Base-by-base conservation (phyloP, 53 echinoderm and acorn worm genomes). In the Echinarachnius parma region DNA sequence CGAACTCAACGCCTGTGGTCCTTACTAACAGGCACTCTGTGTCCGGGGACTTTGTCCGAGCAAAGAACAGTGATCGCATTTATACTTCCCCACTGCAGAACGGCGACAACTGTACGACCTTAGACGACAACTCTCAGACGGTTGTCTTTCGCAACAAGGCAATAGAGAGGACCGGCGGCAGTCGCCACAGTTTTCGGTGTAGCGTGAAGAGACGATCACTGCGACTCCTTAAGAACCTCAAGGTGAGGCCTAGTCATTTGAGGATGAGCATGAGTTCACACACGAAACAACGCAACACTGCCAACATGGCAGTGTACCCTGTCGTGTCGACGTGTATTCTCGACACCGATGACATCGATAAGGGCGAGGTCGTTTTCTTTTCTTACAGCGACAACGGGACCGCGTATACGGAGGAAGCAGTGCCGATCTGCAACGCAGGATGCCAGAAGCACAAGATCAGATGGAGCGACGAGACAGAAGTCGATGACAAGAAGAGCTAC, bases 311-410 rank as follows among this genome's bases (percentile, higher is more conserved):
- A 34, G 7, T 34, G 21, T 53, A 69, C 25, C 31, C 52, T 9
- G 33, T 53, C 18, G 46, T 26, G 46, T 46, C 28, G 24, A 46
- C 35, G 21, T 69, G 70, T 53, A 69, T 69, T 21, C 31, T 69
- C 21, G 53, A 69, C 35, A 67, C 50, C 14, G 67, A 49, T 21
- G 70, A 69, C 32, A 53, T 69, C 35, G 70, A 69, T 32, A 69
- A 53, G 34, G 70, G 70, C 9, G 70, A 69, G 21, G 70, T 69
- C 11, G 53, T 53, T 22, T 69, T 69, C 70, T 69, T 69, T 36
- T 50, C 70, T 11, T 69, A 69, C 53, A 69, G 70, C 16, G 53
- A 69, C 0, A 53, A 69, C 34, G 70, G 70, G 15, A 4, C 34
- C 33, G 21, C 70, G 14, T 69, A 69, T 21, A 53, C 70, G 23